Base-by-base conservation (phyloP, 2,888 invertebrate genomes). In the Calliopum simillimum region DNA sequence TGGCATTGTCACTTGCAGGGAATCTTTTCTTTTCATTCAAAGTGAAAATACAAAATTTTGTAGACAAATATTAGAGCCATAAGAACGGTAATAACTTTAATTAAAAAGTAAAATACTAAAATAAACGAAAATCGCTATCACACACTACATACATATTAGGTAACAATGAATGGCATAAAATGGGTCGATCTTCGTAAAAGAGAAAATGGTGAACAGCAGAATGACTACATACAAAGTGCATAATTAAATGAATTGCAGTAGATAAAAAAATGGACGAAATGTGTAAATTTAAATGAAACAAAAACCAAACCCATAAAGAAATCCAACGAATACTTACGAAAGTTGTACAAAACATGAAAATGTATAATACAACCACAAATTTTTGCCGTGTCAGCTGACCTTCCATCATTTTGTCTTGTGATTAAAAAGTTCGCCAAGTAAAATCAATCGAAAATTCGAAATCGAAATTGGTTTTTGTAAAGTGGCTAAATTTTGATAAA, bases 301-400 rank as follows among this genome's bases (percentile, higher is more conserved):
- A 67, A 67, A 51, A 43, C 25, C 1, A 19, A 58, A 67, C 5
- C 33, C 25, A 46, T 23, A 25, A 33, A 46, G 3, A 4, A 33
- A 12, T 19, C 21, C 8, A 19, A 16, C n/a, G 12, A 58, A 19
- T 58, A 67, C 67, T 67, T 58, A 58, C 67, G 41, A 55, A 68
- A 55, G 14, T 23, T 23, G 47, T 25, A 13, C 56, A 69, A 51
- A 69, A 43, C 21, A 69, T 56, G 64, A 19, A 63, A 63, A 64
- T 33, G 55, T 47, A n/a, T 14, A 59, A 59, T n/a, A 58, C 19
- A 46, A 44, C n/a, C n/a, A 51, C 19, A 14, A 49, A 49, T 63
- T 68, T 44, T 6, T 25, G 65, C 41, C 61, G 51, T 55, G 69
- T 73, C 72, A 73, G 72, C 70, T 73, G 72, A 73, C 70, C 68